Conservation (phyloP, 2,113 vertebrate genomes). For the Oncorhynchus kisutch region DNA sequence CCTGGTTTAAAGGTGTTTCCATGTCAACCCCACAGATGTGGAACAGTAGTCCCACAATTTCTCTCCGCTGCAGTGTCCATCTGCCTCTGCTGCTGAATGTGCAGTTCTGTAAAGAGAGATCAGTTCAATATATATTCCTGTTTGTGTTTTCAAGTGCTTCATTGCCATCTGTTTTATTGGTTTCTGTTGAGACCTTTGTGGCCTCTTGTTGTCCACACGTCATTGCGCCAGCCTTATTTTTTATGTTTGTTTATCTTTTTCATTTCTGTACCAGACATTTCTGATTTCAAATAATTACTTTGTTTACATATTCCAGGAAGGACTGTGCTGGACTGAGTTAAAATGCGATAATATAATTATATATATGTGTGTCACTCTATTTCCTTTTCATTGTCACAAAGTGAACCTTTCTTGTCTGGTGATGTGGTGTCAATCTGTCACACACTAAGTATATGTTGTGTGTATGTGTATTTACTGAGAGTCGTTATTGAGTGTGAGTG, state of each 20-base stretch:
- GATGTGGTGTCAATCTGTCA: constrained; percentile 58
- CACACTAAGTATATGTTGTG: constrained; percentile 62
- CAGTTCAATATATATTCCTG: constrained; percentile 20
- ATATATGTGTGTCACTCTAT: constrained; percentile 48
- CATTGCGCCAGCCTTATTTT: constrained; percentile 13
- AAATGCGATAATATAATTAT: constrained; percentile 37
- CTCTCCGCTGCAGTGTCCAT: constrained; percentile 48
- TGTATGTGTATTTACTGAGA: constrained; percentile 60
- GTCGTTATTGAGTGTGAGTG: constrained; percentile 33
- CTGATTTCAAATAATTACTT: not conserved
- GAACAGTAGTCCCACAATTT: constrained; percentile 42
- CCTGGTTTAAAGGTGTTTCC: not conserved
- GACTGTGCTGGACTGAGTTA: constrained; percentile 54
- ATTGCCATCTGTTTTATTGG: constrained; percentile 30
- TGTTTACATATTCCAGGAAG: constrained; percentile 32
- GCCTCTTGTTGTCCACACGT: constrained; percentile 47
- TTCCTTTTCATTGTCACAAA: constrained; percentile 66
- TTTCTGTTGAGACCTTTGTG: constrained; percentile 42
- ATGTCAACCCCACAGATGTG: constrained; percentile 37
- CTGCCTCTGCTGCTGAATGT: constrained; percentile 15
- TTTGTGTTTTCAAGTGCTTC: constrained; percentile 54
- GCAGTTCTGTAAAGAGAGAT: constrained; percentile 38
- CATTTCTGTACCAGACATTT: constrained; percentile 56
- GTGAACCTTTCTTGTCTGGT: constrained; percentile 70
- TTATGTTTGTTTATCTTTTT: constrained; percentile 41